Evolutionary conservation across 2,888 invertebrate genomes (phyloP), one percentile per base, ranked within the genome.

Genomic region (Hedya salicella): DNA sequence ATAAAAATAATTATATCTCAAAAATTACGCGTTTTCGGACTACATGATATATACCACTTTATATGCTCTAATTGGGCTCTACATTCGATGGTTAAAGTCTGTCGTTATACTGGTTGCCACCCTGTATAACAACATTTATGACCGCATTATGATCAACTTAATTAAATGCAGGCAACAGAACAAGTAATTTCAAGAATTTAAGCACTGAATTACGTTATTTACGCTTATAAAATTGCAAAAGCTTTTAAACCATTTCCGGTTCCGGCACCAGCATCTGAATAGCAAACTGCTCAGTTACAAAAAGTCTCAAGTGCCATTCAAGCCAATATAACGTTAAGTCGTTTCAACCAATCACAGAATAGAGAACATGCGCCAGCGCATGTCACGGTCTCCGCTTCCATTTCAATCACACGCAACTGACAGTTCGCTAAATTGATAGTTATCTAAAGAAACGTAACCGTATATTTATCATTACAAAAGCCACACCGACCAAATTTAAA

Each of bases 391-490:
- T 61, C 40, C 30, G 60, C 46, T 48, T 66, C 52, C 53, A 60
- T 66, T 61, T 61, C 60, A 61, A 66, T 66, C 60, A 54, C 30
- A 66, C 48, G 21, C 30, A 25, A 65, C 30, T 49, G 48, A 54
- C 60, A 60, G 57, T 63, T 57, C 44, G 32, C 40, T 39, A 63
- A 49, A 64, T 56, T 16, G 64, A 50, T 57, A 50, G 42, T 36
- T 57, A 57, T 63, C 56, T 64, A 52, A 52, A 59, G 60, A 65
- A 65, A 36, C 57, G 21, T 50, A 57, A 56, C 49, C 11, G 21
- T 40, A 46, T 59, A 59, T n/a, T 46, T 46, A 46, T 17, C 16
- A 48, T 48, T 32, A 62, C 48, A 54, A 62, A 62, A 52, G 32
- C 36, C 36, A 25, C 17, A 5, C 21, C 17, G n/a, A 8, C n/a